Percentiles rank a stretch among this genome's conserved stretches.
Conservation (phyloP, 2,888 invertebrate genomes). For the Polyploca ridens region DNA sequence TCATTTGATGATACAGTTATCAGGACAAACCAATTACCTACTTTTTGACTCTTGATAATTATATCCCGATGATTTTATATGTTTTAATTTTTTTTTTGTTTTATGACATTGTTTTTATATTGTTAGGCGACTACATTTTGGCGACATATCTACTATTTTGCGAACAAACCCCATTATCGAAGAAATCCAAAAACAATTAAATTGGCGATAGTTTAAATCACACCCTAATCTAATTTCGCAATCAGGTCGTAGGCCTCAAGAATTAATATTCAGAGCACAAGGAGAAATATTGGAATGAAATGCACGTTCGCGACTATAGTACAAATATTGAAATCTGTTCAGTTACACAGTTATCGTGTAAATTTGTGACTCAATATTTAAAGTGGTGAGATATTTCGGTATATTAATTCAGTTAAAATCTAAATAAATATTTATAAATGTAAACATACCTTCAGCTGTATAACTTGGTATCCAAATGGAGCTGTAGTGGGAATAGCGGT, state of each 20-base stretch:
- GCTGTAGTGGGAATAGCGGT: constrained; percentile 93
- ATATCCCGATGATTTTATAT: too few relatives aligned
- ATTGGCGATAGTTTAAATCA: too few relatives aligned
- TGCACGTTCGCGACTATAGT: not conserved
- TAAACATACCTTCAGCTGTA: constrained; percentile 86
- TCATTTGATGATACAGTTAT: too few relatives aligned
- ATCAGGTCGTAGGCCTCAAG: not conserved
- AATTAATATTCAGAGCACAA: not conserved
- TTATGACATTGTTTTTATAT: too few relatives aligned
- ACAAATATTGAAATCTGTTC: not conserved
- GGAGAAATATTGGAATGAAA: not conserved
- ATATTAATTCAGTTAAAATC: too few relatives aligned
- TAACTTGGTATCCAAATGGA: constrained; percentile 92
- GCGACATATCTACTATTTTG: not conserved
- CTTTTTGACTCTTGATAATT: too few relatives aligned
- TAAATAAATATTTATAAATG: too few relatives aligned
- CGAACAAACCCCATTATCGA: not conserved
- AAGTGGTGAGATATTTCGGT: not conserved
- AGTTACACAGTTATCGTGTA: not conserved
- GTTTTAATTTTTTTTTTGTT: too few relatives aligned
- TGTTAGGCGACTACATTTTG: not conserved
- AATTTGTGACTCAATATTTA: not conserved
- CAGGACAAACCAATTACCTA: too few relatives aligned
- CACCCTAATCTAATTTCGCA: not conserved
- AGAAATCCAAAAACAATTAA: too few relatives aligned